phyloP scores from a whole-genome alignment of 2,888 invertebrate genomes.

The Nomada fabriciana region DNA sequence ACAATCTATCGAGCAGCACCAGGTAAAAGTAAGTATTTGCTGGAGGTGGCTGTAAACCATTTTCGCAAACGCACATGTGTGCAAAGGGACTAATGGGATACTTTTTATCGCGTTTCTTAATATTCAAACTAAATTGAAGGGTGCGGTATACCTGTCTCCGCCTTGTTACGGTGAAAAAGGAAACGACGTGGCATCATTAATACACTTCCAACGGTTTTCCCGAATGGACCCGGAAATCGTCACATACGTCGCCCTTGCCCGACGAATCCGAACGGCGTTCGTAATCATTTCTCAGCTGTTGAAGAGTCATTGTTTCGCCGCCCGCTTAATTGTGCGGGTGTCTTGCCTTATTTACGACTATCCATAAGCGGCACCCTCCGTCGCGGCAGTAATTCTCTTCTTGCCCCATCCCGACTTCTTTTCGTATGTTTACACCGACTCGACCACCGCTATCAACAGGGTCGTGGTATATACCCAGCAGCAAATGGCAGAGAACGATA shows the following conservation, averaged over 20 bases:
- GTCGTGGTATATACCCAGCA: neutral
- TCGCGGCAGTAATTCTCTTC: slow-evolving; percentile 56
- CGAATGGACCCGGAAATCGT: slow-evolving; percentile 41
- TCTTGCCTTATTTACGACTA: slow-evolving; percentile 57
- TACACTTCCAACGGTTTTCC: slow-evolving; percentile 22
- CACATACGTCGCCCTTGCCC: slow-evolving; percentile 41
- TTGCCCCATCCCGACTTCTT: slow-evolving; percentile 45
- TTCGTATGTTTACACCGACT: slow-evolving; percentile 28
- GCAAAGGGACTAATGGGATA: neutral
- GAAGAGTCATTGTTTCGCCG: slow-evolving; percentile 61
- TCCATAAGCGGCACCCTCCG: slow-evolving; percentile 41
- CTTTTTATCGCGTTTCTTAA: slow-evolving; percentile 29
- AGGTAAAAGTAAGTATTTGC: neutral
- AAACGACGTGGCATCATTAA: slow-evolving; percentile 28
- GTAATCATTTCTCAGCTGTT: slow-evolving; percentile 62
- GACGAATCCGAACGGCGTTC: slow-evolving; percentile 40
- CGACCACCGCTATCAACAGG: neutral
- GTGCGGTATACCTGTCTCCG: neutral
- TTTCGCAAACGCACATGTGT: neutral
- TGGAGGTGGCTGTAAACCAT: neutral
- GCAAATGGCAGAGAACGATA: slow-evolving; percentile 22
- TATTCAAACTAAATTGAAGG: slow-evolving; percentile 12
- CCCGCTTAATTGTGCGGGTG: slow-evolving; percentile 67
- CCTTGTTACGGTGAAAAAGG: neutral
- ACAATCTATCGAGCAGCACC: too few species aligned